Conservation (phyloP, 1,140 invertebrate species). For the Pseudoatta argentina region DNA sequence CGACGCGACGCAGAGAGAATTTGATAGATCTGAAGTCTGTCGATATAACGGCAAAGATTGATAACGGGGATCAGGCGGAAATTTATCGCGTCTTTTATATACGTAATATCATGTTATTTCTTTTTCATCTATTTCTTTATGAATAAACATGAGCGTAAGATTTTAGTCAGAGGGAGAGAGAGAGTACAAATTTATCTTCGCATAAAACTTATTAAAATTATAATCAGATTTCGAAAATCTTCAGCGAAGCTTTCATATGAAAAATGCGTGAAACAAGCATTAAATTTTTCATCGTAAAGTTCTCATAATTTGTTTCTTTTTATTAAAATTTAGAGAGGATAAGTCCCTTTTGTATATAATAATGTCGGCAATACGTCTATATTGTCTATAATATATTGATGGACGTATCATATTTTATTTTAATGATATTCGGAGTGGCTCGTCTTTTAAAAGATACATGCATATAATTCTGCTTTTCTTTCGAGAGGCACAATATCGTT, state of each 20-base stretch:
- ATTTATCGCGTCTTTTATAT: neutral
- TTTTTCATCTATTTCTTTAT: neutral
- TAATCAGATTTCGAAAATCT: no score
- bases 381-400: neutral
- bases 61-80: neutral
- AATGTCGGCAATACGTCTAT: neutral
- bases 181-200: no score
- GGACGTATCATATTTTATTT: neutral
- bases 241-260: no score
- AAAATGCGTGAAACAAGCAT: no score
- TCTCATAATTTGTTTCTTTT: no score
- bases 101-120: neutral
- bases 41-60: neutral
- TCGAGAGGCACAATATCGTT: no score
- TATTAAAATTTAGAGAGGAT: no score
- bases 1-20: neutral
- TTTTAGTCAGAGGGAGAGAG: no score
- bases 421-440: neutral
- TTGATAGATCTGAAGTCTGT: neutral
- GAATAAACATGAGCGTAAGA: neutral
- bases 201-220: no score
- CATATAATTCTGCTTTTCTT: no score
- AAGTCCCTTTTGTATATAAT: no score
- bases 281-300: no score
- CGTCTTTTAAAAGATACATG: neutral